Evolutionary conservation across 2,888 invertebrate genomes (phyloP), one percentile per base, ranked within the genome.

Genomic region (Sarcophaga caerulescens): DNA sequence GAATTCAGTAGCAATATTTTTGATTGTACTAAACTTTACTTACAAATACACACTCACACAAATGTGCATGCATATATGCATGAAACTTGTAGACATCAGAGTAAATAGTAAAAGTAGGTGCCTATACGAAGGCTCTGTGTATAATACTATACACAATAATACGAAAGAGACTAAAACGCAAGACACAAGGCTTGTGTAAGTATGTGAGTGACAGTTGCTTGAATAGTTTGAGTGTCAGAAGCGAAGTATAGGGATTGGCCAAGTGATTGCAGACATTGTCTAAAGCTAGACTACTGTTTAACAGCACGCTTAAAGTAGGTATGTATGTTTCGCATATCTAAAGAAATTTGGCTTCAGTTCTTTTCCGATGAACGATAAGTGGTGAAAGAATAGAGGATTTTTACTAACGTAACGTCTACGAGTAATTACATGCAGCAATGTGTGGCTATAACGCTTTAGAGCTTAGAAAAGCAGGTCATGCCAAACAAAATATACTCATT

Each of bases 101-200:
- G 35, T 60, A 73, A 80, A 74, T 73, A 80, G 14, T 3, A 17
- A 52, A 35, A 60, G 3, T n/a, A n/a, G 60, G 25, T 62, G 68
- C 47, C 19, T 60, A 59, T 19, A 17, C 14, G 10, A 44, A 65
- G 65, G 63, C 63, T 63, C 19, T n/a, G n/a, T n/a, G 14, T 19
- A 63, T n/a, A n/a, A n/a, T n/a, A n/a, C n/a, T n/a, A n/a, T n/a
- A n/a, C n/a, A n/a, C n/a, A n/a, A n/a, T n/a, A n/a, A n/a, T n/a
- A 25, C 25, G 52, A 70, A 19, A 21, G 45, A 21, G 57, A 57
- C 21, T 45, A 4, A 44, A 75, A 75, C 35, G 21, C 75, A 75
- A 75, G 19, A 65, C 12, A 52, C 52, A 52, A 3, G 4, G 52
- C 3, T 4, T 52, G 17, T 14, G 14, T 17, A 35, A n/a, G n/a